Percentiles rank a stretch among this genome's conserved stretches.
Evolutionary conservation across 2,113 vertebrate genomes (phyloP).

Genomic region (Peromyscus californicus): DNA sequence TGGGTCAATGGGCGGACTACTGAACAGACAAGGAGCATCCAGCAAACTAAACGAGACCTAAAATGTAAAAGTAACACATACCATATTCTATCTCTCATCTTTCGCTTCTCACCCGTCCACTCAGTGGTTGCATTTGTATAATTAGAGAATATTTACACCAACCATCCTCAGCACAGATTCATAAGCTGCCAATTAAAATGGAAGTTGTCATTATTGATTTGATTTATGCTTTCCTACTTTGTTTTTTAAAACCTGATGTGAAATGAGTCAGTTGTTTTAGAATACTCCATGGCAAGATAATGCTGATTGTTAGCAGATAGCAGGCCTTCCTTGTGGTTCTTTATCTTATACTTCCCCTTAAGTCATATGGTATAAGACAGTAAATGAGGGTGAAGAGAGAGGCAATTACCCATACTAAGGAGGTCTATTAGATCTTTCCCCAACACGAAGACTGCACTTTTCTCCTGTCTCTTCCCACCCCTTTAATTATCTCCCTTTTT

Average conservation of each 20-base stretch:
- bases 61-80: constrained; percentile 28
- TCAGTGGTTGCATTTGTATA: background rate
- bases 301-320: constrained; percentile 39
- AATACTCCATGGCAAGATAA: constrained; percentile 58
- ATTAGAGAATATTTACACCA: constrained; percentile 60
- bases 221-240: constrained; percentile 50
- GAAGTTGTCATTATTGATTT: constrained; percentile 40
- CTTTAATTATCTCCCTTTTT: constrained; percentile 69
- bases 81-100: constrained; percentile 39
- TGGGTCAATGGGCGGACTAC: constrained; percentile 38
- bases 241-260: constrained; percentile 2
- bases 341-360: constrained; percentile 57
- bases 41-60: background rate
- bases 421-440: constrained; percentile 66
- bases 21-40: background rate
- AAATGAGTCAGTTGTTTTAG: constrained; percentile 55
- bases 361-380: constrained; percentile 57
- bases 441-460: constrained; percentile 73
- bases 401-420: constrained; percentile 68
- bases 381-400: constrained; percentile 71
- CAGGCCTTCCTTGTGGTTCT: constrained; percentile 25
- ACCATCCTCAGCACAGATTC: constrained; percentile 27
- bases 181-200: constrained; percentile 55
- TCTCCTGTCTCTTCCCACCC: constrained; percentile 61
- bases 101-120: constrained; percentile 34